Evolutionary conservation across 2,113 vertebrate species (phyloP).

Genomic region (Ascaphus truei): DNA sequence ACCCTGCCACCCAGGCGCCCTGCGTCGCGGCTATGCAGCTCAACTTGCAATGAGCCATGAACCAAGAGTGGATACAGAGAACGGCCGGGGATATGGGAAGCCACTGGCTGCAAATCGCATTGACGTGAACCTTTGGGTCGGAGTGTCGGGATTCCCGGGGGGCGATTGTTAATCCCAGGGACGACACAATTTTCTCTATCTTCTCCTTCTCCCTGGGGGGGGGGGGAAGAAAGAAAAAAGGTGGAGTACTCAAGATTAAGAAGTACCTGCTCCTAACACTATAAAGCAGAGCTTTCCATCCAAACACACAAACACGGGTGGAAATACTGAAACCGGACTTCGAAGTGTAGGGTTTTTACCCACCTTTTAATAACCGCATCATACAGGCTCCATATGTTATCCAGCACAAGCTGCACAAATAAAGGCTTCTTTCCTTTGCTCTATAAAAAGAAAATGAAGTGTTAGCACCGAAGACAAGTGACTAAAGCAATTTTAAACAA

Average conservation of each 20-base stretch:
- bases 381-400: conserved; percentile 96
- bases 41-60: no score
- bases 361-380: conserved; percentile 91
- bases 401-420: conserved; percentile 93
- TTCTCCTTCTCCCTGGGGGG: conserved; percentile 89
- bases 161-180: conserved; percentile 79
- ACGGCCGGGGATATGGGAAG: conserved; percentile 86
- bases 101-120: conserved; percentile 93
- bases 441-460: conserved; percentile 53
- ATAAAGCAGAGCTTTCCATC: no score
- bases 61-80: conserved; percentile 86
- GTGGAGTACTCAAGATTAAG: neutral
- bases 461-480: neutral
- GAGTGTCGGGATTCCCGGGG: conserved; percentile 79
- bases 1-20: no score
- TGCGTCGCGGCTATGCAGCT: no score
- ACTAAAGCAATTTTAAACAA: no score
- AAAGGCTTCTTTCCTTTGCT: conserved; percentile 92
- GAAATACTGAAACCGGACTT: neutral
- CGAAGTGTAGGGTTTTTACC: conserved; percentile 25
- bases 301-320: neutral
- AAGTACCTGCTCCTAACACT: no score
- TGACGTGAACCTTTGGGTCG: conserved; percentile 89
- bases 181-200: conserved; percentile 86
- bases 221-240: neutral